phyloP scores from a whole-genome alignment of 2,888 invertebrate species.

The Acleris emargana region DNA sequence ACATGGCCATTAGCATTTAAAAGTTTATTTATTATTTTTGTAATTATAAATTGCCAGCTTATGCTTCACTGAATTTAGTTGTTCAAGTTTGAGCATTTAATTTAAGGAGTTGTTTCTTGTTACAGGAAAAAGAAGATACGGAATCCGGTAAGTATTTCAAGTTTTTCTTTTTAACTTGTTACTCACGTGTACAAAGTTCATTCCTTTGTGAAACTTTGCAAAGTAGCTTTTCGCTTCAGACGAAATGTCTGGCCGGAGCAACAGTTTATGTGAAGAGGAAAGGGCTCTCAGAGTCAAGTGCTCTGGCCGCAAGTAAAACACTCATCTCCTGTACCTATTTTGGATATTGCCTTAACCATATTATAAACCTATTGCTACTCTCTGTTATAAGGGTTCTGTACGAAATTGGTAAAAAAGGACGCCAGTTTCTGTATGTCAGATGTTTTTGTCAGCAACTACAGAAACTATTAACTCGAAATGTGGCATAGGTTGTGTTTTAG shows the following conservation, averaged over 20 bases:
- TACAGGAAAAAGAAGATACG: slow-evolving; percentile 73
- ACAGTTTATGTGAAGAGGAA: slow-evolving; percentile 22
- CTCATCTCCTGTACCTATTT: background rate
- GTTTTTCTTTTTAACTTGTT: slow-evolving; percentile 4
- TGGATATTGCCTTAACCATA: too few relatives aligned
- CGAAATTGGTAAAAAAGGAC: too few relatives aligned
- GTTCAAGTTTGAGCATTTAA: slow-evolving; percentile 13
- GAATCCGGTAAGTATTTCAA: slow-evolving; percentile 63
- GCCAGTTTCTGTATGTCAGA: too few relatives aligned
- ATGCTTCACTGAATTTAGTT: slow-evolving; percentile 44
- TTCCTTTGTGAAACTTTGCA: slow-evolving; percentile 19
- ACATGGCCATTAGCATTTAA: slow-evolving; percentile 22
- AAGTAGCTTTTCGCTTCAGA: slow-evolving; percentile 2
- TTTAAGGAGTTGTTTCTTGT: slow-evolving; percentile 52
- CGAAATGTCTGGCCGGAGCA: slow-evolving; percentile 9
- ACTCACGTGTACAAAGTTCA: background rate
- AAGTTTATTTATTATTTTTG: slow-evolving; percentile 40
- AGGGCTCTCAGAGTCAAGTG: slow-evolving; percentile 6
- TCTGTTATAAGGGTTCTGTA: too few relatives aligned
- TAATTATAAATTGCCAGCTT: slow-evolving; percentile 58
- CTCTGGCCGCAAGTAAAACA: slow-evolving; percentile 17
- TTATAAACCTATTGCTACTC: too few relatives aligned
- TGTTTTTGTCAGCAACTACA: too few relatives aligned
- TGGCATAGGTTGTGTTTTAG: too few relatives aligned
- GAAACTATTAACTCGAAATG: too few relatives aligned